Evolutionary conservation across 1,140 invertebrate species (phyloP).

Genomic region (Brachionus plicatilis): DNA sequence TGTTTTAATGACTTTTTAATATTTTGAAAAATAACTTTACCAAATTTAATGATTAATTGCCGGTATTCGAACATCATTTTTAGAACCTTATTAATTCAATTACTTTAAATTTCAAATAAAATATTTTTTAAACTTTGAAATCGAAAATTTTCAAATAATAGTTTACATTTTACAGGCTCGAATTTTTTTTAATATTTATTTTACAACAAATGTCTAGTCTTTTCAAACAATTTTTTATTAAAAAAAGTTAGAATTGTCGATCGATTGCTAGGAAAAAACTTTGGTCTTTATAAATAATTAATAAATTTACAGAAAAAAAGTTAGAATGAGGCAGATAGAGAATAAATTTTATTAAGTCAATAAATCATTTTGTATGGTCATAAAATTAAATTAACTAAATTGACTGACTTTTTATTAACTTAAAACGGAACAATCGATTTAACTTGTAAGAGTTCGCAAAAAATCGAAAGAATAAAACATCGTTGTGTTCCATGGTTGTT

Average conservation of each 20-base stretch:
- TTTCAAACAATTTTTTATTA: conserved; percentile 10
- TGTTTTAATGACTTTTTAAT: background rate
- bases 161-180: background rate
- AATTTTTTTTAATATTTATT: background rate
- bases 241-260: background rate
- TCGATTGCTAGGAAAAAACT: background rate
- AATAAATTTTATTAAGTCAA: background rate
- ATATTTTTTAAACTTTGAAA: background rate
- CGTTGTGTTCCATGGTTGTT: background rate
- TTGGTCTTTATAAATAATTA: background rate
- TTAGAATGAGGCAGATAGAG: background rate
- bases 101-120: too few relatives aligned
- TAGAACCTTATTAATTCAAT: too few relatives aligned
- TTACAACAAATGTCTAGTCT: conserved; percentile 1
- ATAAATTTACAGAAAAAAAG: background rate
- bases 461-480: background rate
- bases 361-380: background rate
- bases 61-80: too few relatives aligned
- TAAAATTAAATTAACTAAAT: background rate
- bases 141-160: background rate
- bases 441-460: background rate
- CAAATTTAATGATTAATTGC: too few relatives aligned
- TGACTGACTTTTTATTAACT: background rate
- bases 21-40: too few relatives aligned
- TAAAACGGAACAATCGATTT: background rate